A percentile compares a stretch with the other conserved stretches of the same genome.
phyloP scores from a whole-genome alignment of 1,140 invertebrate species.

The Epicauta chinensis region DNA sequence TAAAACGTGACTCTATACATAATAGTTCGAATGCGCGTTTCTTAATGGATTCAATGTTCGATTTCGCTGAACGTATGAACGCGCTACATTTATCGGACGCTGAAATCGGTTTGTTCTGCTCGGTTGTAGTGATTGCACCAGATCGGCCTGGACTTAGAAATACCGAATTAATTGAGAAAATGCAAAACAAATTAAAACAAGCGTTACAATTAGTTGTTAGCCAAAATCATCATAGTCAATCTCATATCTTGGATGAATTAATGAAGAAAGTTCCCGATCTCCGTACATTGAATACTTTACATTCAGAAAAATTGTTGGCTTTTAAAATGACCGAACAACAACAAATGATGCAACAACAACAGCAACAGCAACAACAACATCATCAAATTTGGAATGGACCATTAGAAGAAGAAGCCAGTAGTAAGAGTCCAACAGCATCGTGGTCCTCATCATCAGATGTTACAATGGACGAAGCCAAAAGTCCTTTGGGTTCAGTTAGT shows the following conservation, averaged over 20 bases:
- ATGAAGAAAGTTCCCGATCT: constrained; percentile 93
- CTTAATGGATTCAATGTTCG: constrained; percentile 94
- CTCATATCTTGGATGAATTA: constrained; percentile 75
- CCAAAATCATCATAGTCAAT: constrained; percentile 77
- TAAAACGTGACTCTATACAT: constrained; percentile 83
- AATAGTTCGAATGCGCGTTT: constrained; percentile 87
- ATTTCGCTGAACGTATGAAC: constrained; percentile 93
- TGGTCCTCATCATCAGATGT: constrained; percentile 66
- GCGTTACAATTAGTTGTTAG: constrained; percentile 79
- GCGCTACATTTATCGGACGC: constrained; percentile 82
- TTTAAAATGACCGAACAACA: constrained; percentile 87
- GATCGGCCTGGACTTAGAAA: constrained; percentile 90
- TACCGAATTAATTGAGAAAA: constrained; percentile 83
- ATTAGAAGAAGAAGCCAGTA: constrained; percentile 55
- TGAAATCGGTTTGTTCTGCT: constrained; percentile 91
- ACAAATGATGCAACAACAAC: constrained; percentile 63
- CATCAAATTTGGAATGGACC: constrained; percentile 50
- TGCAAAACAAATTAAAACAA: constrained; percentile 81
- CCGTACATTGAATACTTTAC: constrained; percentile 89
- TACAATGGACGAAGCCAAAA: constrained; percentile 71
- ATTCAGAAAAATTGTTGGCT: constrained; percentile 91
- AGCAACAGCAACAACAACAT: constrained; percentile 51
- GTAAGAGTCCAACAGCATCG: constrained; percentile 51
- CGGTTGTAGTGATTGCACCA: constrained; percentile 88
- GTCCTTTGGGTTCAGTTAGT: constrained; percentile 76